Evolutionary conservation across 1,140 invertebrate genomes (phyloP).

Genomic region (Eumaeus atala): DNA sequence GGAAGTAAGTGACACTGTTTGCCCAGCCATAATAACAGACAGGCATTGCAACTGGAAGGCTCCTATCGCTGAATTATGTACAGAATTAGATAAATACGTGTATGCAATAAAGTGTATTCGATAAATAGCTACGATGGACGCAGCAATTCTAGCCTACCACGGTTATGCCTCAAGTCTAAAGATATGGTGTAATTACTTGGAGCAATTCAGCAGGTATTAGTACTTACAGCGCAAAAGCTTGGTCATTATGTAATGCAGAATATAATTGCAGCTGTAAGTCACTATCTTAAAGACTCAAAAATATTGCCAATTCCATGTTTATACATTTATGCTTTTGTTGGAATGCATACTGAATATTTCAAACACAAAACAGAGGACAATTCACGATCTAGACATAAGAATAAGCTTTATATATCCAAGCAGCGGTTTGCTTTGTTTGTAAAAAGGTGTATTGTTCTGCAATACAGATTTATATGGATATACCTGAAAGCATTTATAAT

Average conservation of each 20-base stretch:
- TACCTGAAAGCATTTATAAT: background rate
- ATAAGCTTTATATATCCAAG: no score
- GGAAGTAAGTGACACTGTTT: background rate
- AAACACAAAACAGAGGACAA: no score
- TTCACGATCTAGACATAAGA: no score
- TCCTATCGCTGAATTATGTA: background rate
- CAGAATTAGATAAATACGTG: background rate
- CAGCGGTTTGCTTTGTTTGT: no score
- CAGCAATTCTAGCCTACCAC: background rate
- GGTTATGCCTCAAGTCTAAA: background rate
- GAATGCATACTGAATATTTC: no score
- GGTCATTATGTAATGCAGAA: background rate
- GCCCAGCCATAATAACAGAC: background rate
- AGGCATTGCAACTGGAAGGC: background rate
- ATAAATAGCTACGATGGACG: background rate
- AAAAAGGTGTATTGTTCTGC: no score
- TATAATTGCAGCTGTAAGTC: background rate
- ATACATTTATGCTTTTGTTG: no score
- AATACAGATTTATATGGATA: no score
- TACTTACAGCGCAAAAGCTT: background rate
- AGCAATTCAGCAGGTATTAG: background rate
- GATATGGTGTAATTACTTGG: slow-evolving; percentile 4
- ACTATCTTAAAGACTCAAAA: no score
- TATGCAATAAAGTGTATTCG: slow-evolving; percentile 1
- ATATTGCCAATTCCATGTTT: no score